Evolutionary conservation across 2,797 vertebrate species (phyloP).

Genomic region (Balearica regulorum): DNA sequence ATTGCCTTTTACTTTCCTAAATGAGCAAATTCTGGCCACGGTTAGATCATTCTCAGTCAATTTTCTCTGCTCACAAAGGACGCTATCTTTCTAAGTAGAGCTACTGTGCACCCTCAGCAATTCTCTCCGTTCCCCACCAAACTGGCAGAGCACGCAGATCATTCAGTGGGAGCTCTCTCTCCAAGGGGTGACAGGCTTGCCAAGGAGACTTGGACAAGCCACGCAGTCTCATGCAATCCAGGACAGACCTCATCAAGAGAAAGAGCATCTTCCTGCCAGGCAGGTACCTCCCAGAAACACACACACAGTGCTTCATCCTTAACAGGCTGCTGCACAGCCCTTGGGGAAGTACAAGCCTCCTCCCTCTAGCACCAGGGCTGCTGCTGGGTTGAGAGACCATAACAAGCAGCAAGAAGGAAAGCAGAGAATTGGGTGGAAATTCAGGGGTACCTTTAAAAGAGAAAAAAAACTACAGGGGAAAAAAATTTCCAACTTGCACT

Average conservation of each 20-base stretch:
- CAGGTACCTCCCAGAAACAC: not conserved
- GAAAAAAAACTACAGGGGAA: not conserved
- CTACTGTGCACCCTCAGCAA: not conserved
- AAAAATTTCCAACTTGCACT: not conserved
- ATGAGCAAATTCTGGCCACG: not conserved
- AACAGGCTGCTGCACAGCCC: not conserved
- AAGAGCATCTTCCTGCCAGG: not conserved
- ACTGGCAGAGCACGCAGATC: not conserved
- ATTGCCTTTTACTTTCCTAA: not conserved
- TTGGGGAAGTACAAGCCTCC: not conserved
- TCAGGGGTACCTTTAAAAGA: not conserved
- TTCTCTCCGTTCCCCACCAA: not conserved
- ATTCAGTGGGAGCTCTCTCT: not conserved
- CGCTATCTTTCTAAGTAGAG: not conserved
- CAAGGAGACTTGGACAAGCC: not conserved
- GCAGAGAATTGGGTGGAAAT: not conserved
- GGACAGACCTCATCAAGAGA: not conserved
- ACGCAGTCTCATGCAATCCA: not conserved
- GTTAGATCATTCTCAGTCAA: not conserved
- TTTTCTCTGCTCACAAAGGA: not conserved
- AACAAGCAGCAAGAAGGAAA: conserved; percentile 2
- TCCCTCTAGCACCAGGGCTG: not conserved
- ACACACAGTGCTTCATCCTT: not conserved
- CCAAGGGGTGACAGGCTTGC: not conserved
- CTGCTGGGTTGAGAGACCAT: not conserved